Percentiles rank a stretch among this genome's conserved stretches.
Conservation (phyloP, 2,113 vertebrate species). For the Ciconia maguari region DNA sequence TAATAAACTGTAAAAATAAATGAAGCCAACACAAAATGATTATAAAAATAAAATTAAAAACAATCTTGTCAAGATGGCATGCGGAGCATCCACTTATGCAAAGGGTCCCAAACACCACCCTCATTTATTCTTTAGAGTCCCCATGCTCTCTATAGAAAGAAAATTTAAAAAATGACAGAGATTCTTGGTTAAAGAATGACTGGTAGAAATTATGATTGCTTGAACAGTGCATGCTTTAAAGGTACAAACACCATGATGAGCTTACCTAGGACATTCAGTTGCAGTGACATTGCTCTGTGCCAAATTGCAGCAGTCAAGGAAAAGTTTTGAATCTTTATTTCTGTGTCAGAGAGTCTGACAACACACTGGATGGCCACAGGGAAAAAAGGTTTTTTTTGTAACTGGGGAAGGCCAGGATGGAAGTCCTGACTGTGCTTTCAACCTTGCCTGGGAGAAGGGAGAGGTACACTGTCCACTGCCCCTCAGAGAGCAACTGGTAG, state of each 20-base stretch:
- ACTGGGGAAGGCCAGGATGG: not conserved
- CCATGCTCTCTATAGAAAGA: not conserved
- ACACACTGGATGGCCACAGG: not conserved
- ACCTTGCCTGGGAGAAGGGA: not conserved
- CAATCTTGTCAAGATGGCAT: not conserved
- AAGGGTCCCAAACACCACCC: not conserved
- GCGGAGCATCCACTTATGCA: not conserved
- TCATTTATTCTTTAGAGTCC: not conserved
- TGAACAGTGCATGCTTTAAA: not conserved
- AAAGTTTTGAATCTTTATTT: not conserved
- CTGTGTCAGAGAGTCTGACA: not conserved
- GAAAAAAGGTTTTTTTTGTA: not conserved
- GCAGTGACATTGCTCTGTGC: not conserved
- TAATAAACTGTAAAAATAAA: not conserved
- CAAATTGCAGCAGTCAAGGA: not conserved
- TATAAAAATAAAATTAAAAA: not conserved
- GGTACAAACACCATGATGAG: not conserved
- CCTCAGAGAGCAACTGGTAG: not conserved
- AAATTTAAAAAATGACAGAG: rapidly evolving
- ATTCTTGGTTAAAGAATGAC: not conserved
- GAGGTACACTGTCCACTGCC: rapidly evolving
- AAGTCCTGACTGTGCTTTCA: not conserved
- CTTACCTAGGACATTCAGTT: not conserved
- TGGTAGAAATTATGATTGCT: not conserved
- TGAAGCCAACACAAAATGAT: not conserved